Percentiles rank a stretch among this genome's conserved stretches.
These are phyloP conservation scores for Melieria picta DNA, from an alignment of 2,888 invertebrate genomes.

Conservation along the genomic window DNA sequence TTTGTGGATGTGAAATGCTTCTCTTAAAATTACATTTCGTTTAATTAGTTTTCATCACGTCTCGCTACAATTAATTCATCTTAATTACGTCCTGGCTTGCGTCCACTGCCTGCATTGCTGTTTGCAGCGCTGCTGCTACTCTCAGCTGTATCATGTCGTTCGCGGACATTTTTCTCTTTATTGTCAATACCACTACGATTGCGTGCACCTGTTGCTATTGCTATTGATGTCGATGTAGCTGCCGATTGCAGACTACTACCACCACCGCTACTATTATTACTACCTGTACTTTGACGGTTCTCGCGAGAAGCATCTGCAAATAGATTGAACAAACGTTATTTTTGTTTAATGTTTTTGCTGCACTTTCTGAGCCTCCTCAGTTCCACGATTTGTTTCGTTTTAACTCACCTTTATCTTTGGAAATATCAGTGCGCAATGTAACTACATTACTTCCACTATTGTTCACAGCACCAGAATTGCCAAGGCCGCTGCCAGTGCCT, in stretches of 20 bases:
- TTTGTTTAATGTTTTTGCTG: background rate
- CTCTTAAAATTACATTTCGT: slow-evolving; percentile 17
- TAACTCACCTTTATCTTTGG: slow-evolving; percentile 64
- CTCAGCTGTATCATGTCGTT: slow-evolving; percentile 54
- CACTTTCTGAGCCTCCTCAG: background rate
- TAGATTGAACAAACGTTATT: background rate
- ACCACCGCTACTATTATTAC: slow-evolving; percentile 47
- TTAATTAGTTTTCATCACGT: background rate
- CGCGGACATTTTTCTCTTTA: slow-evolving; percentile 47
- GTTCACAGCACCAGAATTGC: slow-evolving; percentile 44
- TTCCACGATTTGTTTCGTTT: background rate
- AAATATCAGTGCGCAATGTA: slow-evolving; percentile 50
- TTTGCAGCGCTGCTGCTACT: slow-evolving; percentile 45
- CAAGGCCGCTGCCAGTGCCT: slow-evolving; percentile 14
- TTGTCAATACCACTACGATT: slow-evolving; percentile 41
- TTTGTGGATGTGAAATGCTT: slow-evolving; percentile 22
- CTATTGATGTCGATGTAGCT: slow-evolving; percentile 42
- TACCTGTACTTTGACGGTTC: slow-evolving; percentile 55
- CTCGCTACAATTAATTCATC: slow-evolving; percentile 43
- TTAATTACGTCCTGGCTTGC: slow-evolving; percentile 61
- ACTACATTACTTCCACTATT: slow-evolving; percentile 44
- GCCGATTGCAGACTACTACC: slow-evolving; percentile 48
- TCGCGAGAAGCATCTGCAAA: slow-evolving; percentile 52
- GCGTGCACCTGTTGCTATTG: slow-evolving; percentile 41
- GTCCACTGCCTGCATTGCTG: slow-evolving; percentile 34